Evolutionary conservation across 1,140 invertebrate genomes (phyloP).

Genomic region (Phocides pigmalion): DNA sequence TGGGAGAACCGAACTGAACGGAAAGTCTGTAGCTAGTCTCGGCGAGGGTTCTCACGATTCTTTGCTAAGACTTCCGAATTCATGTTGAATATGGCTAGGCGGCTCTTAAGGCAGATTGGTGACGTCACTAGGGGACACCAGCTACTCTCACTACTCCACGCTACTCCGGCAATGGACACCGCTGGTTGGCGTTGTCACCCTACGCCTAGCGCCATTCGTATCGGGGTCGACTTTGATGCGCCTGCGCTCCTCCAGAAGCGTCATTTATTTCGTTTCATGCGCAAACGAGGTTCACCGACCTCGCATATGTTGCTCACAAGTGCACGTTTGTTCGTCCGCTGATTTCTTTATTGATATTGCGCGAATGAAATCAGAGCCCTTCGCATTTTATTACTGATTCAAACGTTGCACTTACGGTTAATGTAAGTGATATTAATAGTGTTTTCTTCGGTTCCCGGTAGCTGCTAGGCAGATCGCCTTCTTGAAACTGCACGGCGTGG

Average conservation of each 20-base stretch:
- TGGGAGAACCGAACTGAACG: too few species aligned
- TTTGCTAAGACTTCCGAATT: too few species aligned
- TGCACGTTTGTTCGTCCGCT: constrained; percentile 42
- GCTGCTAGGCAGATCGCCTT: neutral
- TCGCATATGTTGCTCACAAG: constrained; percentile 46
- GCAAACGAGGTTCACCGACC: constrained; percentile 45
- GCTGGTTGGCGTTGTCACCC: constrained; percentile 18
- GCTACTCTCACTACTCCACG: too few species aligned
- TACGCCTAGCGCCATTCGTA: constrained; percentile 44
- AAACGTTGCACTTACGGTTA: constrained; percentile 21
- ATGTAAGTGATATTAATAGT: constrained; percentile 33
- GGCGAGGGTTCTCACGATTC: too few species aligned
- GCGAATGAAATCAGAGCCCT: constrained; percentile 33
- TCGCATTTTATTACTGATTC: constrained; percentile 36
- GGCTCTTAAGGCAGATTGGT: too few species aligned
- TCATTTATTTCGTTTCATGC: constrained; percentile 49
- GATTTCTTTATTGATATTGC: constrained; percentile 45
- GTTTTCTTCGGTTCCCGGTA: constrained; percentile 14
- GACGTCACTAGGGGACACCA: too few species aligned
- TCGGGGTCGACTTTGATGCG: constrained; percentile 47
- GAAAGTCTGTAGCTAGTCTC: too few species aligned
- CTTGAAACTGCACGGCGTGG: neutral
- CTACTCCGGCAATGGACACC: too few species aligned
- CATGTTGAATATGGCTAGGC: too few species aligned
- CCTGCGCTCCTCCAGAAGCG: constrained; percentile 43